These are phyloP conservation scores for Amyelois transitella DNA, from an alignment of 1,140 invertebrate species.

Conservation along the genomic window DNA sequence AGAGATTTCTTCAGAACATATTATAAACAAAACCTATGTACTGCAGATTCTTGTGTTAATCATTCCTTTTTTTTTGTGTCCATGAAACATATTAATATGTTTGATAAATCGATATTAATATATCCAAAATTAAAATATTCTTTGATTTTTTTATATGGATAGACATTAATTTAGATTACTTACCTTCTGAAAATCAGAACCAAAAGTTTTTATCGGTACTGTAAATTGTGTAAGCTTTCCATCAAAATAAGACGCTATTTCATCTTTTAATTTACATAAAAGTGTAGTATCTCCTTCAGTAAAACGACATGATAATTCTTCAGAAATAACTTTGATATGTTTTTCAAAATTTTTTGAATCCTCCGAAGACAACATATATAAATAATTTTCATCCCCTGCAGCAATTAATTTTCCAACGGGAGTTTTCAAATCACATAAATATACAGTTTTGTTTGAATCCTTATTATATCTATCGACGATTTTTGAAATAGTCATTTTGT, in stretches of 20 bases:
- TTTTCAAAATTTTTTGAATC: slow-evolving; percentile 53
- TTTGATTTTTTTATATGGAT: neutral
- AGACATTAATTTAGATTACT: no score
- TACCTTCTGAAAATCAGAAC: slow-evolving; percentile 63
- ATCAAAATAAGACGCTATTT: slow-evolving; percentile 44
- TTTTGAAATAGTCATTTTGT: slow-evolving; percentile 27
- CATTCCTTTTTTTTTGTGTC: no score
- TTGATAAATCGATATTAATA: no score
- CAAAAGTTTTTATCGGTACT: slow-evolving; percentile 44
- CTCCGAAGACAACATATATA: slow-evolving; percentile 45
- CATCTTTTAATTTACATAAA: slow-evolving; percentile 34
- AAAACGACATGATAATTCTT: slow-evolving; percentile 38
- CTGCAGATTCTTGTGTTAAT: no score
- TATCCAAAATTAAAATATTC: no score
- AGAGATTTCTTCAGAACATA: no score
- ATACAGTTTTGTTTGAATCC: slow-evolving; percentile 15
- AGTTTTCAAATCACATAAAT: slow-evolving; percentile 26
- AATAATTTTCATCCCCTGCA: slow-evolving; percentile 40
- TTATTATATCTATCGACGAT: slow-evolving; percentile 35
- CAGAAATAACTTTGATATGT: slow-evolving; percentile 26
- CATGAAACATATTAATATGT: no score
- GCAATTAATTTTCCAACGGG: slow-evolving; percentile 42
- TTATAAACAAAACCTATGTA: no score
- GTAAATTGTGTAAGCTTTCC: slow-evolving; percentile 45
- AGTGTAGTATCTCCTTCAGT: slow-evolving; percentile 37